phyloP scores from a whole-genome alignment of 2,113 vertebrate genomes.

The Sorex araneus region DNA sequence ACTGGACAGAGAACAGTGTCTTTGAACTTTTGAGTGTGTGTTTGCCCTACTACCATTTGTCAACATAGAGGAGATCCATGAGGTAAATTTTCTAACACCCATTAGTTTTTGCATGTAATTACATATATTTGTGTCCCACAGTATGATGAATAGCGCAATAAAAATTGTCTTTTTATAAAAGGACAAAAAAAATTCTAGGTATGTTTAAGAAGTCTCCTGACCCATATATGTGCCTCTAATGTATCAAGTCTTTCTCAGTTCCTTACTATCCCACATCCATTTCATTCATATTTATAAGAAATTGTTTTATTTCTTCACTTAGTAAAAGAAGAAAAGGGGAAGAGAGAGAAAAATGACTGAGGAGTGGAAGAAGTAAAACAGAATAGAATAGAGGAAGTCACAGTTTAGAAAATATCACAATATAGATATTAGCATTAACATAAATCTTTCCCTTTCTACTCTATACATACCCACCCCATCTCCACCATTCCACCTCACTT shows the following conservation, averaged over 20 bases:
- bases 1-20: not conserved
- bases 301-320: slow-evolving; percentile 19
- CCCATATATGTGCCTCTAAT: not conserved
- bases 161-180: not conserved
- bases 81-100: not conserved
- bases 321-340: not conserved
- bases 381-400: not conserved
- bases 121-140: not conserved
- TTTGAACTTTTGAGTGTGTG: not conserved
- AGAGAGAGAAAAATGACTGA: not conserved
- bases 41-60: not conserved
- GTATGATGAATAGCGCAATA: not conserved
- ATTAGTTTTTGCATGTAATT: not conserved
- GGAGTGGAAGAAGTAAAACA: not conserved
- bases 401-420: not conserved
- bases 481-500: not conserved
- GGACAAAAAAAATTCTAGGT: not conserved
- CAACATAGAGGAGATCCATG: not conserved
- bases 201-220: not conserved
- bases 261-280: not conserved
- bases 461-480: not conserved
- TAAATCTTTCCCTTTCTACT: not conserved
- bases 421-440: not conserved
- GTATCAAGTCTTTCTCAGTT: not conserved
- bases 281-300: not conserved